Evolutionary conservation across 2,888 invertebrate species (phyloP).

Genomic region (Acleris cristana): DNA sequence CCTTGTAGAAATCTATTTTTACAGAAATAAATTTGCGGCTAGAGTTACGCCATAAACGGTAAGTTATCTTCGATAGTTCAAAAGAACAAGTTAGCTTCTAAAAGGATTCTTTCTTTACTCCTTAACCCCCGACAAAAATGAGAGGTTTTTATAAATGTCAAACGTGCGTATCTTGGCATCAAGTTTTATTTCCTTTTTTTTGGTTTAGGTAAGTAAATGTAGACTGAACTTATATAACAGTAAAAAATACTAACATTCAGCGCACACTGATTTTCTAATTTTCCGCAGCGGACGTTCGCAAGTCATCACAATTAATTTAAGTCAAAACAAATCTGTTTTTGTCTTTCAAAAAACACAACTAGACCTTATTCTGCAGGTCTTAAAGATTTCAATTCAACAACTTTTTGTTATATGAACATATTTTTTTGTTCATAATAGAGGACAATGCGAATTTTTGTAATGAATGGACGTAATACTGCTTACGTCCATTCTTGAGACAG

Average conservation of each 20-base stretch:
- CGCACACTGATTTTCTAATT: constrained; percentile 34
- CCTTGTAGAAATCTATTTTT: neutral
- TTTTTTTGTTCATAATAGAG: neutral
- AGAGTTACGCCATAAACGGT: neutral
- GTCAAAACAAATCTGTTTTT: constrained; percentile 23
- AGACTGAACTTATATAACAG: constrained; percentile 6
- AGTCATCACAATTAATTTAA: constrained; percentile 42
- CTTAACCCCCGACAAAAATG: no score
- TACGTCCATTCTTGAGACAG: constrained; percentile 3
- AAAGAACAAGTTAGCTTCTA: no score
- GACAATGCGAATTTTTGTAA: constrained; percentile 8
- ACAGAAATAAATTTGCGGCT: neutral
- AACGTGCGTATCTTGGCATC: no score
- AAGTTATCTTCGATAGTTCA: neutral
- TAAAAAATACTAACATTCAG: constrained; percentile 20
- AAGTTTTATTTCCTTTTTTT: neutral
- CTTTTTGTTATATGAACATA: neutral
- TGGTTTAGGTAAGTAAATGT: neutral
- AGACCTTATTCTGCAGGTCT: neutral
- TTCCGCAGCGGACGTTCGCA: constrained; percentile 34
- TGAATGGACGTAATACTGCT: constrained; percentile 19
- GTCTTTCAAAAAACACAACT: neutral
- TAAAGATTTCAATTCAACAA: constrained; percentile 9
- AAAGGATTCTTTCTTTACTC: no score
- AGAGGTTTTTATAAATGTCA: no score